These are phyloP conservation scores for Eristalis tenax DNA, from an alignment of 2,888 invertebrate species.

Conservation along the genomic window DNA sequence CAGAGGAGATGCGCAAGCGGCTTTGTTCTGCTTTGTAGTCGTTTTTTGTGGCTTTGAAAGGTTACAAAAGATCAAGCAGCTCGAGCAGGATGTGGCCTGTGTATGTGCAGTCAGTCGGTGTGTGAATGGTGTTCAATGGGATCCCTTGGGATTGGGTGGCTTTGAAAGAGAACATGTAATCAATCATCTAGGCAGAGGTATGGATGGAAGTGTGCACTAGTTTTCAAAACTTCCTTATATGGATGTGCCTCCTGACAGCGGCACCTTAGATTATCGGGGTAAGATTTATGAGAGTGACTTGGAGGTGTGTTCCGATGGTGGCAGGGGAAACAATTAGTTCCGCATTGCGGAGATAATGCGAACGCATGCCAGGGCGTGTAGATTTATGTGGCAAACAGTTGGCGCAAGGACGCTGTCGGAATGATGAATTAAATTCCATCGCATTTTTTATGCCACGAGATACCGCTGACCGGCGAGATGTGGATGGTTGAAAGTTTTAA, in stretches of 20 bases:
- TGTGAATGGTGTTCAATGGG: constrained; percentile 64
- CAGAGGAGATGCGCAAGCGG: constrained; percentile 35
- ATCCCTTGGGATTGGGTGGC: constrained; percentile 58
- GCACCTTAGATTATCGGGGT: constrained; percentile 32
- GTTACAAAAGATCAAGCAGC: constrained; percentile 60
- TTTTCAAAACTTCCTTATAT: constrained; percentile 40
- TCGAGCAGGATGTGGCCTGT: constrained; percentile 60
- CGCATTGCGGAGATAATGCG: constrained; percentile 44
- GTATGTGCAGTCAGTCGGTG: constrained; percentile 31
- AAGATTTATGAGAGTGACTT: constrained; percentile 34
- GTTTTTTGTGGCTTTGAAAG: constrained; percentile 40
- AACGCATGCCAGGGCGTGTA: neutral
- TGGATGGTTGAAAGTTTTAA: neutral
- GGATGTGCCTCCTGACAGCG: constrained; percentile 10
- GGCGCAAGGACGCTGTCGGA: neutral
- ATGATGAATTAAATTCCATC: neutral
- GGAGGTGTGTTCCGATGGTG: constrained; percentile 25
- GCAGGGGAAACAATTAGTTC: constrained; percentile 53
- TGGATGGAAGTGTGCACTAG: constrained; percentile 48
- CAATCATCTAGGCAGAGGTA: constrained; percentile 50
- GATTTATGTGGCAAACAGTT: neutral
- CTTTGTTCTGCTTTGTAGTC: constrained; percentile 10
- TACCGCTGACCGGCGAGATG: neutral
- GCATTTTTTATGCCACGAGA: neutral
- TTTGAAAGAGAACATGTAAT: constrained; percentile 52